Evolutionary conservation across 2,113 vertebrate species (phyloP).

Genomic region (Oenanthe melanoleuca): DNA sequence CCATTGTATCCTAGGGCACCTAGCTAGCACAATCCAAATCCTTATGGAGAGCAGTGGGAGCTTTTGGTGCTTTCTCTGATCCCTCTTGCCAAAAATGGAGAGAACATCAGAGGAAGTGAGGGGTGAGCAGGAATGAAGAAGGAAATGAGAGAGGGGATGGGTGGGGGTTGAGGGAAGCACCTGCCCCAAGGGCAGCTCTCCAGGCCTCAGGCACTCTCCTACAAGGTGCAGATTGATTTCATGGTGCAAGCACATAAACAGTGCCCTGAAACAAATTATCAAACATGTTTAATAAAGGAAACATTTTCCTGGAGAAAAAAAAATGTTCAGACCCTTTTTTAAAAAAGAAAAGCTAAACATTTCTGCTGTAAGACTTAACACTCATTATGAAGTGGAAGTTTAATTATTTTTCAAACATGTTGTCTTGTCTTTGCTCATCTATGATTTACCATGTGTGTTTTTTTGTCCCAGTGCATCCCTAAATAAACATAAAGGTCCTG

Average conservation of each 20-base stretch:
- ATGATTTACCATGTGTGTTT: background rate
- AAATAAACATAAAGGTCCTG: slow-evolving; percentile 80
- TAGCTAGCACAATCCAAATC: background rate
- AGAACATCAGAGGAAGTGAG: background rate
- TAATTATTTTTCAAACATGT: background rate
- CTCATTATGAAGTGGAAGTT: background rate
- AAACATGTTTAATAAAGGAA: background rate
- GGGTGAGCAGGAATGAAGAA: background rate
- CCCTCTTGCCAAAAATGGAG: background rate
- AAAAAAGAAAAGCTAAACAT: background rate
- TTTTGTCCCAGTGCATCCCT: slow-evolving; percentile 75
- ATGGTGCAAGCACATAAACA: background rate
- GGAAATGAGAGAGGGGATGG: background rate
- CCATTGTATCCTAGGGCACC: no score
- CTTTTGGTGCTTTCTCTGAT: background rate
- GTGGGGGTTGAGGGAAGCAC: background rate
- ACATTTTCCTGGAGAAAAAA: background rate
- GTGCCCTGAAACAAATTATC: background rate
- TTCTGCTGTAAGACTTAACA: background rate
- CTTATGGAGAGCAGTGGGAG: background rate
- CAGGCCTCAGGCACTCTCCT: background rate
- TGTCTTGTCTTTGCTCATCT: background rate
- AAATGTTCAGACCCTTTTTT: background rate
- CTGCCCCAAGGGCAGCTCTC: background rate
- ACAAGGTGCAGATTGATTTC: background rate